These are phyloP conservation scores for Actinopyga echinites DNA, from an alignment of 53 echinoderm and acorn worm genomes.

Conservation along the genomic window DNA sequence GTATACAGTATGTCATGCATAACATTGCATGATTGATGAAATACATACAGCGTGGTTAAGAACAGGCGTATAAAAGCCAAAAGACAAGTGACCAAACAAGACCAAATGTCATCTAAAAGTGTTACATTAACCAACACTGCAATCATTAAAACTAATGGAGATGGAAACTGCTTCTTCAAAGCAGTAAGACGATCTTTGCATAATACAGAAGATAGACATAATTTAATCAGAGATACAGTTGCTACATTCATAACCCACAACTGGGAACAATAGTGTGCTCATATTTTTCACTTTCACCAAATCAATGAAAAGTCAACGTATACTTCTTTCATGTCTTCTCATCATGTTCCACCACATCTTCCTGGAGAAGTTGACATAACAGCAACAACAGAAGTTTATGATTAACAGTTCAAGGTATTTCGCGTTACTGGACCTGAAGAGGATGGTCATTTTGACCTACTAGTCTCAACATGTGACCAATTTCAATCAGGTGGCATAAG, in stretches of 20 bases:
- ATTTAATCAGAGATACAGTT: background rate
- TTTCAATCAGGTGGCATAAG: too few species aligned
- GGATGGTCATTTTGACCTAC: constrained; percentile 17
- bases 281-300: background rate
- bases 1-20: too few species aligned
- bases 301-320: background rate
- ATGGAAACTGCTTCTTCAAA: constrained; percentile 68
- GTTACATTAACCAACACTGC: too few species aligned
- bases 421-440: background rate
- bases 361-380: background rate
- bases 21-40: too few species aligned
- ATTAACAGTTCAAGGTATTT: background rate
- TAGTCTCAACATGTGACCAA: too few species aligned
- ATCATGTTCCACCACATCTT: background rate
- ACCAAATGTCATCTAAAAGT: too few species aligned
- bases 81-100: too few species aligned
- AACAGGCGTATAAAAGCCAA: too few species aligned
- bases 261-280: background rate
- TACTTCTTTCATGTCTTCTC: background rate
- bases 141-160: background rate
- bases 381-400: background rate
- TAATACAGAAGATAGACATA: background rate
- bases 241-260: background rate
- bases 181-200: background rate
- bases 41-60: too few species aligned